phyloP scores from a whole-genome alignment of 2,888 invertebrate genomes.

The Heteropelma amictum region DNA sequence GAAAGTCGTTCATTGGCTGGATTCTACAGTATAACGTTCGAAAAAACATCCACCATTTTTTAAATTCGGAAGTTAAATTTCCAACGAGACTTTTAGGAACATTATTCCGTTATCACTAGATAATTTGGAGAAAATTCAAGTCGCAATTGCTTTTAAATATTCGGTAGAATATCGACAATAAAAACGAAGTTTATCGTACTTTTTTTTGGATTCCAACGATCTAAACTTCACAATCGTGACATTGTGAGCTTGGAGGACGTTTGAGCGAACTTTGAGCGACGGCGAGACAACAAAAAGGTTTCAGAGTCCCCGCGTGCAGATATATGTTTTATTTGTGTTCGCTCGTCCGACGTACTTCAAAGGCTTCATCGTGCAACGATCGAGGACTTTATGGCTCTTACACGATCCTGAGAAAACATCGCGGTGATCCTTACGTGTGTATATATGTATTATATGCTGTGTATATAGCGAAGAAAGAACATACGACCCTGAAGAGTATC shows the following conservation, averaged over 20 bases:
- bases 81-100: too few species aligned
- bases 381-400: conserved; percentile 9
- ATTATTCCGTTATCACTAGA: too few species aligned
- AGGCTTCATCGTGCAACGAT: conserved; percentile 24
- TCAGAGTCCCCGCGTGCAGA: conserved; percentile 33
- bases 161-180: too few species aligned
- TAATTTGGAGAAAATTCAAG: too few species aligned
- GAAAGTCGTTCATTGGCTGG: conserved; percentile 40
- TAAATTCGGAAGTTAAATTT: not conserved
- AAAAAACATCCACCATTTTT: not conserved
- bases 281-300: conserved; percentile 32
- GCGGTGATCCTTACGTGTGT: not conserved
- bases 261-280: too few species aligned
- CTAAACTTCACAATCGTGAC: not conserved
- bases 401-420: conserved; percentile 49
- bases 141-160: too few species aligned
- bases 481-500: conserved; percentile 46
- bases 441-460: not conserved
- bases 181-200: too few species aligned
- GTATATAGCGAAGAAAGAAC: not conserved
- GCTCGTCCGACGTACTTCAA: not conserved
- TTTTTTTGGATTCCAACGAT: not conserved
- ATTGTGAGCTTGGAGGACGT: too few species aligned
- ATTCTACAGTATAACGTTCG: conserved; percentile 6
- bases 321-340: not conserved